Evolutionary conservation across 2,888 invertebrate species (phyloP).

Genomic region (Suillia variegata): DNA sequence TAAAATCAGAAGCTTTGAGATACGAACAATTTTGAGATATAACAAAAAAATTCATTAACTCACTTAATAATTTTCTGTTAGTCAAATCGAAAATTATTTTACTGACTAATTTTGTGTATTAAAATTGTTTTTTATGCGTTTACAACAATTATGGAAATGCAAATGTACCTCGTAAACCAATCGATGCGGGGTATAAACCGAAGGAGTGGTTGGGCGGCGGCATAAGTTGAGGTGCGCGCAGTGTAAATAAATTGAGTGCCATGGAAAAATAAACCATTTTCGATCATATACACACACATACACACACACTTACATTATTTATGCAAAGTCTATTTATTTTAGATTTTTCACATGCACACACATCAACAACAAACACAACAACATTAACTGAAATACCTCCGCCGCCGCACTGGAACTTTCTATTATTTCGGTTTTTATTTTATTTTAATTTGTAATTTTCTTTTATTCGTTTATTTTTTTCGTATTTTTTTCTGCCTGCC

Average conservation of each 20-base stretch:
- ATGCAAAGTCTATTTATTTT: constrained; percentile 50
- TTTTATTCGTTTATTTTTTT: constrained; percentile 24
- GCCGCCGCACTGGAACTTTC: constrained; percentile 30
- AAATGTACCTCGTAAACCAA: too few species aligned
- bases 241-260: constrained; percentile 51
- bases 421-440: constrained; percentile 40
- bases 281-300: constrained; percentile 24
- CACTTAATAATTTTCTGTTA: too few species aligned
- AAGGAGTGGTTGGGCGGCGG: too few species aligned
- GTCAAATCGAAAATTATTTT: too few species aligned
- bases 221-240: neutral
- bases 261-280: constrained; percentile 34
- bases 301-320: constrained; percentile 13
- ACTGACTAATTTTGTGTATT: too few species aligned
- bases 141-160: too few species aligned
- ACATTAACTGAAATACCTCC: neutral
- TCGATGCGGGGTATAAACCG: too few species aligned
- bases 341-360: constrained; percentile 10
- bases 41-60: too few species aligned
- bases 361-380: neutral
- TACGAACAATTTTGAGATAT: too few species aligned
- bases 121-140: too few species aligned
- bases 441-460: constrained; percentile 25
- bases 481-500: constrained; percentile 2
- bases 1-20: too few species aligned